phyloP scores from a whole-genome alignment of 2,888 invertebrate species.

The Allolobophora icterica region DNA sequence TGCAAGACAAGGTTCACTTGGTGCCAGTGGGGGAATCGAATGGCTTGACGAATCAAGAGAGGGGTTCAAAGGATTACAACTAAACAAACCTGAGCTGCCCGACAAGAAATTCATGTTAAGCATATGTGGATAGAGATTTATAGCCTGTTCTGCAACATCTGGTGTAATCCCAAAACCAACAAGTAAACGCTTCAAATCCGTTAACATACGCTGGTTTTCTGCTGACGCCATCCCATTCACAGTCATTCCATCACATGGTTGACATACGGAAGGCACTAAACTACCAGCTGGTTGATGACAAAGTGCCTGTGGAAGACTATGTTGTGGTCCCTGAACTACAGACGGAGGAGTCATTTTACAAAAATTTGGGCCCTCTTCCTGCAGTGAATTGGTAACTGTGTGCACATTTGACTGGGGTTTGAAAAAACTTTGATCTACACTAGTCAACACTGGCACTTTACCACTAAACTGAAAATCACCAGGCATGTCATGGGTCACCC shows the following conservation, averaged over 20 bases:
- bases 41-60: not conserved
- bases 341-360: no score
- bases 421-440: no score
- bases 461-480: not conserved
- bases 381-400: no score
- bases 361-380: no score
- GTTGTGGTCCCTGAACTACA: not conserved
- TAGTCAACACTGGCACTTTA: no score
- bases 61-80: not conserved
- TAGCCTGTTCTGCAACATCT: conserved; percentile 17
- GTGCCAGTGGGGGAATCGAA: not conserved
- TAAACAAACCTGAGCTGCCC: not conserved
- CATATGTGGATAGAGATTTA: conserved; percentile 19
- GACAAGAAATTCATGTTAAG: conserved; percentile 1
- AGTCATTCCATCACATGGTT: not conserved
- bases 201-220: not conserved
- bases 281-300: not conserved
- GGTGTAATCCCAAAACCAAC: conserved; percentile 25
- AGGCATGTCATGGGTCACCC: not conserved
- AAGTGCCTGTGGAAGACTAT: not conserved
- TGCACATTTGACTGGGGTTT: no score
- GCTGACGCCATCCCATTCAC: no score
- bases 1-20: not conserved
- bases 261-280: not conserved
- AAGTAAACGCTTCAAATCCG: not conserved